Percentiles rank a stretch among this genome's conserved stretches.
phyloP scores from a whole-genome alignment of 1,140 invertebrate species.

The Pissodes strobi region DNA sequence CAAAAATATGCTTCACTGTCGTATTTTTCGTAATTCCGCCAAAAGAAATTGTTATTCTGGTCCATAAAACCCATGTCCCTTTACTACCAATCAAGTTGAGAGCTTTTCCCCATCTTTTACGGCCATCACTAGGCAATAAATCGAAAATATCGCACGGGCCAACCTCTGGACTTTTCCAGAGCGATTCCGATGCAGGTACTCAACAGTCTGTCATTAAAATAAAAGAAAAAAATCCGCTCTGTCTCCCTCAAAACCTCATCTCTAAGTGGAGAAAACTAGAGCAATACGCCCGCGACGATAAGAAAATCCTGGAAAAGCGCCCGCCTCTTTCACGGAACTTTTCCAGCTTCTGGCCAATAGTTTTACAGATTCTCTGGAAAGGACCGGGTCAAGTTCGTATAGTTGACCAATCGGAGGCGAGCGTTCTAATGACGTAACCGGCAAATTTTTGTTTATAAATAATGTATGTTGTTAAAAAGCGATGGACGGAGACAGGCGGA shows the following conservation, averaged over 20 bases:
- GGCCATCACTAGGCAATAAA: slow-evolving; percentile 5
- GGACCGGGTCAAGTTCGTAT: slow-evolving; percentile 45
- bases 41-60: too few relatives aligned
- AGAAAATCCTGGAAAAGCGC: slow-evolving; percentile 42
- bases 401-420: slow-evolving; percentile 43
- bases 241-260: too few relatives aligned
- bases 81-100: too few relatives aligned
- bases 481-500: slow-evolving; percentile 30
- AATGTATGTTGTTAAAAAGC: slow-evolving; percentile 49
- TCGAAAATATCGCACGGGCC: slow-evolving; percentile 10
- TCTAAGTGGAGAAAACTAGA: slow-evolving; percentile 46
- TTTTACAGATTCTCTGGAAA: slow-evolving; percentile 32
- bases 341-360: slow-evolving; percentile 40
- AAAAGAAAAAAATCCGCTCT: slow-evolving; percentile 23
- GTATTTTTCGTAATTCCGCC: too few relatives aligned
- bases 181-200: too few relatives aligned
- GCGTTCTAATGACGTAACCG: slow-evolving; percentile 43
- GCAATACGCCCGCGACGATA: slow-evolving; percentile 45
- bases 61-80: too few relatives aligned
- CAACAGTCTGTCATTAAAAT: slow-evolving; percentile 12
- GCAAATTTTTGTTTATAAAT: slow-evolving; percentile 49
- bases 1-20: too few relatives aligned
- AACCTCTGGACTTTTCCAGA: slow-evolving; percentile 12
- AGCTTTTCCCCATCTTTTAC: too few relatives aligned
- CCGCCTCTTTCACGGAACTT: slow-evolving; percentile 43